phyloP scores from a whole-genome alignment of 2,888 invertebrate genomes.

The Torymus auratus region DNA sequence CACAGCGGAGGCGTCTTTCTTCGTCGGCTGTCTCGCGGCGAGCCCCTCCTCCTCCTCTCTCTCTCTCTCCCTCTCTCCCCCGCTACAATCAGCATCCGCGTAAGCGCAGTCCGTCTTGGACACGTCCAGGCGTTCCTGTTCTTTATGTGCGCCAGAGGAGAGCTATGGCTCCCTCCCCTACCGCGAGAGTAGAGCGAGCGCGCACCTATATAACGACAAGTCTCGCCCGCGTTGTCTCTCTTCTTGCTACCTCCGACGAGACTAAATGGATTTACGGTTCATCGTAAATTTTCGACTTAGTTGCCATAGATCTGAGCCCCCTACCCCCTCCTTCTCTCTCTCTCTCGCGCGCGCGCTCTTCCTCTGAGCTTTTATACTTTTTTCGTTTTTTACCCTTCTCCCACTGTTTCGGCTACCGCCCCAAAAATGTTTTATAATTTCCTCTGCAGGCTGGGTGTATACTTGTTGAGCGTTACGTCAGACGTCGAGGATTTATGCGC shows the following conservation, averaged over 20 bases:
- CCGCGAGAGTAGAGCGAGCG: constrained; percentile 9
- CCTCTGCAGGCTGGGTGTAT: not conserved
- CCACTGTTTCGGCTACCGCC: not conserved
- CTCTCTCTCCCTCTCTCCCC: constrained; percentile 28
- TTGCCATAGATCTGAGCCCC: constrained; percentile 38
- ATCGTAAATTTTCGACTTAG: constrained; percentile 57
- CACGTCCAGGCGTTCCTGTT: constrained; percentile 71
- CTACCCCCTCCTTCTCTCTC: not conserved
- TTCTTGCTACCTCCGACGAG: constrained; percentile 21
- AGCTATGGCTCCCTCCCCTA: constrained; percentile 66
- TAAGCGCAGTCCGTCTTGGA: constrained; percentile 72
- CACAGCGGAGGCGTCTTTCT: constrained; percentile 12
- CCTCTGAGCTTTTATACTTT: not conserved
- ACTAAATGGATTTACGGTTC: constrained; percentile 58
- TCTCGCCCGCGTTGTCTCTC: constrained; percentile 47
- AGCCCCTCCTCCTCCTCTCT: constrained; percentile 34
- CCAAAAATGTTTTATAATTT: constrained; percentile 48
- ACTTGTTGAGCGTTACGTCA: constrained; percentile 13
- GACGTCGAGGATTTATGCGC: constrained; percentile 4
- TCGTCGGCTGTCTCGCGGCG: constrained; percentile 32
- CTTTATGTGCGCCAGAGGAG: constrained; percentile 70
- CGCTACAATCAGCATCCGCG: constrained; percentile 67
- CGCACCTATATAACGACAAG: constrained; percentile 53
- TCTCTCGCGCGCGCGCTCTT: not conserved
- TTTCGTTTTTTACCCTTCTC: not conserved